These are phyloP conservation scores for Bombus sibiricus DNA, from an alignment of 1,140 invertebrate genomes.

Conservation along the genomic window DNA sequence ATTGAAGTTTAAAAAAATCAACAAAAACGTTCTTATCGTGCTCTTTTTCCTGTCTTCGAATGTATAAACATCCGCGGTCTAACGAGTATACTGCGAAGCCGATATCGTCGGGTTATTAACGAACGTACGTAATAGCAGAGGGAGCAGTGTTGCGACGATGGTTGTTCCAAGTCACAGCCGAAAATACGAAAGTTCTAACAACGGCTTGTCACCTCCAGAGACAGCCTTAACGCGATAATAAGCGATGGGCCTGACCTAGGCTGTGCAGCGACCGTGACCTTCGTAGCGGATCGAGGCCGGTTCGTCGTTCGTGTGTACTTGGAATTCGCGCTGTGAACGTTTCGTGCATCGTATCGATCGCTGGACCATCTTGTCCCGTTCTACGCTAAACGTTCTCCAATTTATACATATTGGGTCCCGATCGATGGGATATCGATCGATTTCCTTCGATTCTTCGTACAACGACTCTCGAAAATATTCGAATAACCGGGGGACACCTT, in stretches of 20 bases:
- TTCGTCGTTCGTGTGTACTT: conserved; percentile 59
- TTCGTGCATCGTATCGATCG: conserved; percentile 5
- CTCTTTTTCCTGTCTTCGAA: neutral
- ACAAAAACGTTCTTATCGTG: neutral
- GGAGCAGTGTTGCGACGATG: neutral
- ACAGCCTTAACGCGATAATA: conserved; percentile 75
- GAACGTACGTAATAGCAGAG: neutral
- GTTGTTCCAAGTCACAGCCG: neutral
- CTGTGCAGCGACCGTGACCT: conserved; percentile 79
- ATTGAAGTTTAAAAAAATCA: neutral
- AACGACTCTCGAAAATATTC: neutral
- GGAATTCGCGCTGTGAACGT: conserved; percentile 28
- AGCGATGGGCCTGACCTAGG: conserved; percentile 81
- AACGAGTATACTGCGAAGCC: neutral
- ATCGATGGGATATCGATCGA: neutral
- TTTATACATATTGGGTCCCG: neutral
- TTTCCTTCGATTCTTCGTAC: neutral
- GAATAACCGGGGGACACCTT: neutral
- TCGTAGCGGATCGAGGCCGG: conserved; percentile 73
- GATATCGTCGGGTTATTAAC: neutral
- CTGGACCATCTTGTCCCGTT: neutral
- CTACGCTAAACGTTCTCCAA: neutral
- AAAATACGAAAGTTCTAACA: conserved; percentile 61
- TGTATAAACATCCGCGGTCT: neutral
- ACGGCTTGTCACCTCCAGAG: conserved; percentile 67